phyloP scores from a whole-genome alignment of 2,113 vertebrate genomes.

The Macrotus californicus region DNA sequence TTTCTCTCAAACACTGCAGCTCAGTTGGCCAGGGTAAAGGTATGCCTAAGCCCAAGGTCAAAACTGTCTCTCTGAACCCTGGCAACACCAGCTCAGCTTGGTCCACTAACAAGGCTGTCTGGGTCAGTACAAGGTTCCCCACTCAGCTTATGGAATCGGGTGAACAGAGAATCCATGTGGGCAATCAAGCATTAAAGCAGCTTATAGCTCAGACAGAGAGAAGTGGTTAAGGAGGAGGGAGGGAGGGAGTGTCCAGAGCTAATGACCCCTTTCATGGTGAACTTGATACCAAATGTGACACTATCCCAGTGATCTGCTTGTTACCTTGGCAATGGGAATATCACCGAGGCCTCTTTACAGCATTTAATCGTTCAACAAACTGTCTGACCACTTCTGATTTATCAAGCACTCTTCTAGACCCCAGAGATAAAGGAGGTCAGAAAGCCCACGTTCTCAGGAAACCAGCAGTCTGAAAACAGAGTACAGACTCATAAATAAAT shows the following conservation, averaged over 20 bases:
- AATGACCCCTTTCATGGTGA: constrained; percentile 57
- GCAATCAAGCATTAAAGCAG: constrained; percentile 60
- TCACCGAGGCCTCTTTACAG: background rate
- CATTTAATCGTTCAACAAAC: background rate
- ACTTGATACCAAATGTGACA: constrained; percentile 63
- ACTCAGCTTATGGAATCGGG: constrained; percentile 18
- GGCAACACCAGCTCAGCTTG: background rate
- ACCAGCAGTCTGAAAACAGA: background rate
- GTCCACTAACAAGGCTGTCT: background rate
- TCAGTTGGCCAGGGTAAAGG: background rate
- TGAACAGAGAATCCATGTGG: background rate
- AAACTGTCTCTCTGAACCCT: background rate
- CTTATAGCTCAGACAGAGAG: constrained; percentile 58
- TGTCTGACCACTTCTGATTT: background rate
- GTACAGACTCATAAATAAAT: background rate
- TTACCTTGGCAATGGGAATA: constrained; percentile 43
- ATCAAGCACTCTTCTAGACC: background rate
- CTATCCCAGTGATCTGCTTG: constrained; percentile 42
- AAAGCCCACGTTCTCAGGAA: background rate
- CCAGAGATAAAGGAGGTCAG: background rate
- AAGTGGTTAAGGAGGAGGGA: constrained; percentile 46
- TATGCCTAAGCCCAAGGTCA: background rate
- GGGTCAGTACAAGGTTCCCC: background rate
- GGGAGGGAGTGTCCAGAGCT: constrained; percentile 54
- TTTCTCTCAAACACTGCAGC: background rate